Percentiles rank a stretch among this genome's conserved stretches.
phyloP scores from a whole-genome alignment of 2,888 invertebrate species.

The Dione vanillae region DNA sequence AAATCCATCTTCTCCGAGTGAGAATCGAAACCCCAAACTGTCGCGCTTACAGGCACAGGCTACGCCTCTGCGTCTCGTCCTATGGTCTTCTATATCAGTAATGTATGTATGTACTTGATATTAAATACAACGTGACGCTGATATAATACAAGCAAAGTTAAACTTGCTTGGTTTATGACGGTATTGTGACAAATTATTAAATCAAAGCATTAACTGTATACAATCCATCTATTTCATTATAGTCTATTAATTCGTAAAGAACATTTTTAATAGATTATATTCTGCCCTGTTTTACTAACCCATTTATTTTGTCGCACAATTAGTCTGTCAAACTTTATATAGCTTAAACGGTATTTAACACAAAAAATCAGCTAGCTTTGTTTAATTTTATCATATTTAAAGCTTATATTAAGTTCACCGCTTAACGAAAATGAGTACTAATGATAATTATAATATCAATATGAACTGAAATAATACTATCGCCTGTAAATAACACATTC shows the following conservation, averaged over 20 bases:
- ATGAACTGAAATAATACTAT: constrained; percentile 6
- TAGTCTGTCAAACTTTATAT: not conserved
- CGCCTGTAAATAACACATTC: not conserved
- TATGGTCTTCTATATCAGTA: no score
- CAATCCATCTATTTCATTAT: no score
- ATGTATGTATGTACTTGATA: no score
- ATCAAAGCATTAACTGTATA: no score
- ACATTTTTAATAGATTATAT: not conserved
- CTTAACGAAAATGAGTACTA: constrained; percentile 3
- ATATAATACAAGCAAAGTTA: no score
- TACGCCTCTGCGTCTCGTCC: no score
- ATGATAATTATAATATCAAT: constrained; percentile 8
- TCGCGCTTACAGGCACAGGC: no score
- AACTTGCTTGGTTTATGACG: no score
- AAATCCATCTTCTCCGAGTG: no score
- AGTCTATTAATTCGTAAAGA: not conserved
- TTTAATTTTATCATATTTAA: constrained; percentile 17
- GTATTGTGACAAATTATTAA: no score
- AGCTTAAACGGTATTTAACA: not conserved
- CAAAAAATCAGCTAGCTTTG: not conserved
- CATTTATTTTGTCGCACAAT: not conserved
- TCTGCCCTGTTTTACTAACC: not conserved
- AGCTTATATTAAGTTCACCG: constrained; percentile 10
- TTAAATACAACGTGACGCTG: no score
- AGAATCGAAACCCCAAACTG: no score